Conservation (phyloP, 2,113 vertebrate species). For the Labrus mixtus region DNA sequence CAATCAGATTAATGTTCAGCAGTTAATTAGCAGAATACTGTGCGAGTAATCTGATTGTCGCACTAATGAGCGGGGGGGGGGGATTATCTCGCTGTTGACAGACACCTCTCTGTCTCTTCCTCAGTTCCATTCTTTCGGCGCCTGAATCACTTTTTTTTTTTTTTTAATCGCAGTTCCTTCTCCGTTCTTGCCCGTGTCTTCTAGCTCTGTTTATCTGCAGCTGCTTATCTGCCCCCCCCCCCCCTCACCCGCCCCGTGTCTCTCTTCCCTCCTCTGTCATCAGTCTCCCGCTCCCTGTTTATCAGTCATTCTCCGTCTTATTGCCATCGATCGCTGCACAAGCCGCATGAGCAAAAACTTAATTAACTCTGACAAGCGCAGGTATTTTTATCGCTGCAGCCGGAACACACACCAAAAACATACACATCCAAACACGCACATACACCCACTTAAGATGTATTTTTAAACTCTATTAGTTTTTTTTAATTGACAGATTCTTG, state of each 20-base stretch:
- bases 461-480: conserved; percentile 1
- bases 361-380: conserved; percentile 75
- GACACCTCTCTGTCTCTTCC: conserved; percentile 17
- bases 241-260: conserved; percentile 41
- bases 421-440: background rate
- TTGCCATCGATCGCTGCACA: conserved; percentile 63
- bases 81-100: conserved; percentile 58
- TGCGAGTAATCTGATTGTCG: conserved; percentile 63
- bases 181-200: conserved; percentile 9
- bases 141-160: conserved; percentile 16
- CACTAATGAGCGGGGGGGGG: conserved; percentile 43
- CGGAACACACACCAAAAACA: conserved; percentile 9
- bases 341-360: conserved; percentile 63
- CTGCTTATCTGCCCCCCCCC: conserved; percentile 53
- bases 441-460: background rate
- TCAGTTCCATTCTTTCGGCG: background rate
- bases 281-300: conserved; percentile 62
- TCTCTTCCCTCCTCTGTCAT: conserved; percentile 55
- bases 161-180: conserved; percentile 20
- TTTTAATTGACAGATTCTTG: conserved; percentile 9
- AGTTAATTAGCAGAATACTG: conserved; percentile 57
- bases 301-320: conserved; percentile 62
- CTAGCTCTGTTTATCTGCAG: conserved; percentile 25
- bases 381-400: conserved; percentile 69
- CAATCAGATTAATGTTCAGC: conserved; percentile 62